Conservation (phyloP, 2,113 vertebrate species). For the Nasalis larvatus region DNA sequence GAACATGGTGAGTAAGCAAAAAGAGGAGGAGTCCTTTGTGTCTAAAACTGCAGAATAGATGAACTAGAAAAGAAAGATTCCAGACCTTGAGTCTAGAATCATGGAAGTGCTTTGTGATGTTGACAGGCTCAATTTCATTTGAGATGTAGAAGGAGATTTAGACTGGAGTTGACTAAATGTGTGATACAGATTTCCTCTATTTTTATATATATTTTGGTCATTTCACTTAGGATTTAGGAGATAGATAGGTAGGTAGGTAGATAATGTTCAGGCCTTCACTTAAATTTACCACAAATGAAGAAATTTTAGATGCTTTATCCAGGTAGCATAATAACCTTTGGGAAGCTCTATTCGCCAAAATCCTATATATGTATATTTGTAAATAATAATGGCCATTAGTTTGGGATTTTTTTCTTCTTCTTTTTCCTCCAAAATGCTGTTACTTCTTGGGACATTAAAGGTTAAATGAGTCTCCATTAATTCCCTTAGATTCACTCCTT, state of each 20-base stretch:
- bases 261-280: background rate
- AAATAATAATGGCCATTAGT: slow-evolving; percentile 47
- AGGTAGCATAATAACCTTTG: background rate
- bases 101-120: background rate
- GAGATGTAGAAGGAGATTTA: background rate
- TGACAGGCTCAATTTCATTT: background rate
- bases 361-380: background rate
- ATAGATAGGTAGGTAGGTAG: background rate
- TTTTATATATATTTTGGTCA: background rate
- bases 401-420: background rate
- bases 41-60: background rate
- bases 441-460: slow-evolving; percentile 2
- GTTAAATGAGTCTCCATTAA: slow-evolving; percentile 57
- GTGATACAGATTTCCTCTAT: background rate
- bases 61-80: background rate
- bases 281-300: background rate
- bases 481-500: slow-evolving; percentile 16
- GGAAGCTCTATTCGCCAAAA: slow-evolving; percentile 21
- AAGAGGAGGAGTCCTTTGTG: background rate
- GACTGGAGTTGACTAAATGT: background rate
- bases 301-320: background rate
- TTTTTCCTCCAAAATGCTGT: background rate
- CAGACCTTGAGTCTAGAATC: background rate
- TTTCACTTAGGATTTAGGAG: background rate
- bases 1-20: background rate